Base-by-base conservation (phyloP, 2,797 vertebrate genomes). In the Cottoperca gobio region DNA sequence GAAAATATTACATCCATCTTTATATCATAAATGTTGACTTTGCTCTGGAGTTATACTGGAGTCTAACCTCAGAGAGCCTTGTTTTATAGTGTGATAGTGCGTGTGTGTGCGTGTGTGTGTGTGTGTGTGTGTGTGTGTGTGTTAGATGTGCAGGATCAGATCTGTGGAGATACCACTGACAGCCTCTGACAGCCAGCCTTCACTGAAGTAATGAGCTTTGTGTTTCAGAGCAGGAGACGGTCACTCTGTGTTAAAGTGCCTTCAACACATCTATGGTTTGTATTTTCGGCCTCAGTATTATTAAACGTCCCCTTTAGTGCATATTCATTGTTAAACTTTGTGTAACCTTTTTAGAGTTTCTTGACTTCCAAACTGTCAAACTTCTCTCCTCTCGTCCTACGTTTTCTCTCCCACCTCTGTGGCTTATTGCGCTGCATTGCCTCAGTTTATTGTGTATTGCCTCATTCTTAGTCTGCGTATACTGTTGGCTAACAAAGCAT, bases 201-300 rank as follows among this genome's bases (percentile, higher is more conserved):
- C 14, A 24, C 26, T 59, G 13, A 40, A 48, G 70, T 78, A 75
- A 79, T 62, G 55, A 84, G 59, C 17, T 61, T 16, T 42, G 16
- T 54, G n/a, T 26, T 21, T 62, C 35, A 60, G 35, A 75, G 10
- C 28, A 19, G 17, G 24, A 46, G 33, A 31, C 26, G 26, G 3
- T 67, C 35, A 28, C n/a, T 12, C 28, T 31, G 55, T 39, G 17
- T 28, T 28, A 19, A 40, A 68, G 26, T 21, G 33, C 13, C n/a
- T 50, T 48, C 40, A 60, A 58, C n/a, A 13, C 10, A 8, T 37
- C 12, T 58, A 35, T 0, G 24, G 23, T 43, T 12, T 48, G 45
- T 64, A 26, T 57, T 9, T 61, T 50, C 24, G 4, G 45, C 26
- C 37, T 73, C 23, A 70, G n/a, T 35, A 4, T 63, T 31, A 43